Conservation (phyloP, 2,797 vertebrate species). For the Pangasius krempfi region DNA sequence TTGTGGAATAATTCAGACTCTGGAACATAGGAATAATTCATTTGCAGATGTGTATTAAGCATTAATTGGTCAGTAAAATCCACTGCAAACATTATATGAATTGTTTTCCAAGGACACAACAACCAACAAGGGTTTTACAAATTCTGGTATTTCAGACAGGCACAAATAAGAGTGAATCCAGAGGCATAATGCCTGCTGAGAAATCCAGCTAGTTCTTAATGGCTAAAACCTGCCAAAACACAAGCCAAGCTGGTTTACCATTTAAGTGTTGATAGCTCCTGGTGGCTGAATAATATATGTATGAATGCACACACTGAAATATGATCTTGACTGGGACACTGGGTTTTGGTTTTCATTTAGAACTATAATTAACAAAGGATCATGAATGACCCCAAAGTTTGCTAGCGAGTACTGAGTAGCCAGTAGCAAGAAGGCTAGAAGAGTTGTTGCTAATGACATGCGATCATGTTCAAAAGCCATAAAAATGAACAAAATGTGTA, state of each 20-base stretch:
- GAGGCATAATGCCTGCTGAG: too few species aligned
- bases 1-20: not conserved
- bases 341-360: not conserved
- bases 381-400: not conserved
- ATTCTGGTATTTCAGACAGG: not conserved
- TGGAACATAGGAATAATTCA: not conserved
- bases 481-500: not conserved
- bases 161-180: not conserved
- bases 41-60: not conserved
- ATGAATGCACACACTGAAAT: not conserved
- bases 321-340: not conserved
- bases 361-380: not conserved
- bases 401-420: not conserved
- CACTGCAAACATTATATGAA: not conserved
- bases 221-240: not conserved
- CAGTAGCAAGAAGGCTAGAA: not conserved
- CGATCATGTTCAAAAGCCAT: not conserved
- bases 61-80: not conserved
- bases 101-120: not conserved
- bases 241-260: not conserved
- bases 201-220: not conserved
- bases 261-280: not conserved
- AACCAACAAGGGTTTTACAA: not conserved
- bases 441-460: not conserved
- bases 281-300: not conserved